Evolutionary conservation across 2,888 invertebrate genomes (phyloP).

Genomic region (Dysmachus trigonus): DNA sequence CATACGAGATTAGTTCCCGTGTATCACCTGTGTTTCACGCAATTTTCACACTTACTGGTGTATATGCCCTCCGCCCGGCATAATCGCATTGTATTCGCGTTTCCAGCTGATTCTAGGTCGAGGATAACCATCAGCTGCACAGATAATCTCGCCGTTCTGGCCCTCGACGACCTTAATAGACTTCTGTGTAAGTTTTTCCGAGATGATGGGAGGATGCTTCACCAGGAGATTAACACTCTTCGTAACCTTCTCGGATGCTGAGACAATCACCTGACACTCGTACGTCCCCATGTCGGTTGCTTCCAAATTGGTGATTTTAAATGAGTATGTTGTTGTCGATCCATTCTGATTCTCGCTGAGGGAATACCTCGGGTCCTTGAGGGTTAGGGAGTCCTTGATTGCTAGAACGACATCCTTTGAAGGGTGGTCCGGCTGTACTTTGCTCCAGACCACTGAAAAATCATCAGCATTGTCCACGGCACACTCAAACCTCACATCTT

Average conservation of each 20-base stretch:
- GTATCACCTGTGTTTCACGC: neutral
- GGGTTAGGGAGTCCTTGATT: conserved; percentile 58
- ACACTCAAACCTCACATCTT: conserved; percentile 60
- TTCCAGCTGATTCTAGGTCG: conserved; percentile 76
- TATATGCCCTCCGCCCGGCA: conserved; percentile 60
- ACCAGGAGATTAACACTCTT: conserved; percentile 59
- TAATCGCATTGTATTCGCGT: conserved; percentile 69
- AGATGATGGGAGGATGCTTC: conserved; percentile 60
- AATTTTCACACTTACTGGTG: conserved; percentile 43
- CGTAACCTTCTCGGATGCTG: conserved; percentile 58
- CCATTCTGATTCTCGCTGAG: conserved; percentile 54
- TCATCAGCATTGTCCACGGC: conserved; percentile 60
- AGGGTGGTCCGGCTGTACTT: conserved; percentile 56
- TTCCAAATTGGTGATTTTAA: conserved; percentile 60
- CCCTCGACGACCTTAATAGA: conserved; percentile 58
- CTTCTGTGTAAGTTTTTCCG: conserved; percentile 57
- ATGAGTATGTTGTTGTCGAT: conserved; percentile 57
- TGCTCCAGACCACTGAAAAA: conserved; percentile 61
- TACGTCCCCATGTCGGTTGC: conserved; percentile 61
- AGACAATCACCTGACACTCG: conserved; percentile 62
- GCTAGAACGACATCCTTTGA: conserved; percentile 59
- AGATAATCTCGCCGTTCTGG: conserved; percentile 66
- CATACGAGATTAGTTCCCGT: neutral
- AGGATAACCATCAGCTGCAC: conserved; percentile 81
- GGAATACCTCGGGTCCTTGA: conserved; percentile 59